Evolutionary conservation across 2,113 vertebrate genomes (phyloP).

Genomic region (Catagonus wagneri): DNA sequence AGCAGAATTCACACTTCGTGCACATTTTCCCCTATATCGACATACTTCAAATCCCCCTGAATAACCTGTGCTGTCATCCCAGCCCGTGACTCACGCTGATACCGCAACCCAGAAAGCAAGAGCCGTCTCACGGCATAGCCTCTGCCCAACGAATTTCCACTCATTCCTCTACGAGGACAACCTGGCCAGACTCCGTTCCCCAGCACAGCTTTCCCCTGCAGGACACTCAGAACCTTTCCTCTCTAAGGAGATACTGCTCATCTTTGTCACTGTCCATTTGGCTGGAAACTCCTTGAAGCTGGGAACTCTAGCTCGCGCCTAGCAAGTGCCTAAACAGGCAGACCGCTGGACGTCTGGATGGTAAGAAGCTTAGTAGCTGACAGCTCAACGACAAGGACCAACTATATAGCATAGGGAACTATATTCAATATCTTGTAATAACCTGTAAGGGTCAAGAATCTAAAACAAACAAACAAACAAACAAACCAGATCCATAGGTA

Average conservation of each 20-base stretch:
- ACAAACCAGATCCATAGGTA: neutral
- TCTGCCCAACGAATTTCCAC: neutral
- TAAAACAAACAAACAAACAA: neutral
- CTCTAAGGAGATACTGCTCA: rapidly evolving
- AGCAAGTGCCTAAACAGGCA: neutral
- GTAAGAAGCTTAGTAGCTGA: neutral
- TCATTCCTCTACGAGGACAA: neutral
- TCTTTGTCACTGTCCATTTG: neutral
- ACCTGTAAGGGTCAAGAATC: neutral
- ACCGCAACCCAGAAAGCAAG: neutral
- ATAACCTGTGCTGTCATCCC: neutral
- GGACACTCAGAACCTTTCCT: neutral
- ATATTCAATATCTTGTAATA: neutral
- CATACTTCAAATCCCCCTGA: constrained; percentile 30
- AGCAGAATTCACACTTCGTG: neutral
- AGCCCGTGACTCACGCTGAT: neutral
- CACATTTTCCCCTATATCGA: neutral
- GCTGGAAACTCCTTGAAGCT: neutral
- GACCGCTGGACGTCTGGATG: neutral
- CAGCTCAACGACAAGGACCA: neutral
- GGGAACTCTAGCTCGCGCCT: neutral
- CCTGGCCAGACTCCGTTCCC: neutral
- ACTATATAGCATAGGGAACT: neutral
- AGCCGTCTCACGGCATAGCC: neutral
- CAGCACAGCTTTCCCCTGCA: neutral